Evolutionary conservation across 2,113 vertebrate genomes (phyloP), one percentile per base, ranked within the genome.

Genomic region (Cyprinodon tularosa): DNA sequence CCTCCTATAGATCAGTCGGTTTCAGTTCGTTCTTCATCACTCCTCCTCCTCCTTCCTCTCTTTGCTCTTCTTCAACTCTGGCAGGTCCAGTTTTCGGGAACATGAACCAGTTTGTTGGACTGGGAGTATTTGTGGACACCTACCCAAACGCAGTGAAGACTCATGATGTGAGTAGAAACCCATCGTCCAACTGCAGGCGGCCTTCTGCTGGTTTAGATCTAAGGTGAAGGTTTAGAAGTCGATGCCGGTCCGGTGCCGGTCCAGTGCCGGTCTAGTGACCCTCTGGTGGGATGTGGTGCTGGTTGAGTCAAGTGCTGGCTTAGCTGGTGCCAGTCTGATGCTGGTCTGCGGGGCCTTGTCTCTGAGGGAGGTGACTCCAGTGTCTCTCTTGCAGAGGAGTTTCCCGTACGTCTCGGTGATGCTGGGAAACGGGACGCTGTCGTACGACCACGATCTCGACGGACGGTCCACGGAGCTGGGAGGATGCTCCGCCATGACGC

Each of bases 41-140:
- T 8, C 29, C 4, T 64, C 15, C 5, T n/a, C 38, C 40, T 64
- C 13, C 29, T 9, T 42, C 15, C 20, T 1, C 12, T 1, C 39
- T 63, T 17, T 61, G 37, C 37, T 14, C 12, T 3, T 3, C 13
- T 8, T 72, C 6, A 76, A 60, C 76, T 5, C 50, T 84, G 84
- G 64, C 87, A 99, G 98, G 98, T 47, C 95, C 96, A 4, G 97
- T 96, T 42, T 99, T 99, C 83, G 98, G 98, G 22, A 99, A 95
- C 94, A 95, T 95, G 90, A 95, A 98, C 91, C 91, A 94, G 70
- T 99, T 98, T 88, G 87, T 95, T 71, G 97, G 97, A 48, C 93
- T 98, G 72, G 97, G 96, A 4, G 91, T 99, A 71, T 98, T 99
- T 29, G 90, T 98, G 89, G 98, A 99, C 93, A 99, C 97, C 0